Conservation (phyloP, 2,888 invertebrate species). For the Cyclophora albipunctata region DNA sequence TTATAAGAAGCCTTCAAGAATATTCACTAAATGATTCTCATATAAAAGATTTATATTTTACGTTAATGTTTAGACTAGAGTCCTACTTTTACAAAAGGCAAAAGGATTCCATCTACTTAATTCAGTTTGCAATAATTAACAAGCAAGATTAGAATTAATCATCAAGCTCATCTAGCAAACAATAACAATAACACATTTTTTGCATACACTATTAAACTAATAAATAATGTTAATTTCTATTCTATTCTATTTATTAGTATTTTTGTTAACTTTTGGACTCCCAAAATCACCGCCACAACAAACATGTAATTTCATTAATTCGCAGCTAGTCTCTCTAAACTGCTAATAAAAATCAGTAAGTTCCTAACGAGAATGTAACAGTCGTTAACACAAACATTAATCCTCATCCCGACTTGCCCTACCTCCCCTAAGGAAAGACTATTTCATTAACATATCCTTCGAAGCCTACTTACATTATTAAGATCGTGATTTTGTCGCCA, state of each 20-base stretch:
- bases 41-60: too few relatives aligned
- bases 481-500: not conserved
- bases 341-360: slow-evolving; percentile 15
- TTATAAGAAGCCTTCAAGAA: slow-evolving; percentile 3
- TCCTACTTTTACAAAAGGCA: too few relatives aligned
- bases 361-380: slow-evolving; percentile 28
- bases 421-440: slow-evolving; percentile 7
- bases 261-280: too few relatives aligned
- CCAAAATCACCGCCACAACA: not conserved
- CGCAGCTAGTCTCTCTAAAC: not conserved
- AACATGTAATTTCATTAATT: not conserved
- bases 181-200: too few relatives aligned
- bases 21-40: not conserved
- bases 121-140: too few relatives aligned
- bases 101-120: too few relatives aligned
- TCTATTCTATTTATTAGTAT: too few relatives aligned
- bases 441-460: slow-evolving; percentile 29
- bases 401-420: slow-evolving; percentile 20
- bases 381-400: slow-evolving; percentile 30
- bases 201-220: too few relatives aligned
- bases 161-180: too few relatives aligned
- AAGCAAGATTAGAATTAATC: too few relatives aligned
- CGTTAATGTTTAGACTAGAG: too few relatives aligned
- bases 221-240: too few relatives aligned
- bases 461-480: slow-evolving; percentile 5